These are phyloP conservation scores for Aurelia aurita complex sp. Pacific DNA, from an alignment of 30 jellyfish, hydroid and myxozoan genomes.

Conservation along the genomic window DNA sequence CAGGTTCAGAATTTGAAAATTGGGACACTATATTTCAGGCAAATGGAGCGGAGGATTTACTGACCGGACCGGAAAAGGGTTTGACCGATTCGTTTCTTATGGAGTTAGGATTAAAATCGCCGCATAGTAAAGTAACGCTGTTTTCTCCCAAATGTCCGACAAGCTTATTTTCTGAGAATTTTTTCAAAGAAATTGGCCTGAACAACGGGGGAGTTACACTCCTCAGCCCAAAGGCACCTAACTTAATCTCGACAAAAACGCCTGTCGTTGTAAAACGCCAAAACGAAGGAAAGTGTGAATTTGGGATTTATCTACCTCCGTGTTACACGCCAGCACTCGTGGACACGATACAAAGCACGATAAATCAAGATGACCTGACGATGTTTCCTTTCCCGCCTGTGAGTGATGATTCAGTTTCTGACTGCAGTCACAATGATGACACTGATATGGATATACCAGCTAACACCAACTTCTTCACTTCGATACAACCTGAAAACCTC, in stretches of 20 bases:
- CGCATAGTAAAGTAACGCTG: constrained; percentile 76
- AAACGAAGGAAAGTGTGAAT: constrained; percentile 67
- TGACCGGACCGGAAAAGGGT: constrained; percentile 65
- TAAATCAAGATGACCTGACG: constrained; percentile 64
- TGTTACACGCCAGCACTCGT: constrained; percentile 86
- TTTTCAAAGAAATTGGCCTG: constrained; percentile 67
- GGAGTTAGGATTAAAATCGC: constrained; percentile 76
- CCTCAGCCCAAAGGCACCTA: constrained; percentile 66
- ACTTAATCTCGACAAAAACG: constrained; percentile 64
- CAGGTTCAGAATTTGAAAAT: constrained; percentile 36
- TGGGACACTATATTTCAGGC: constrained; percentile 73
- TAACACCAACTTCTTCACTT: constrained; percentile 29
- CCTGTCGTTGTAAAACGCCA: constrained; percentile 78
- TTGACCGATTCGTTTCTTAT: constrained; percentile 63
- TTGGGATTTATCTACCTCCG: constrained; percentile 79
- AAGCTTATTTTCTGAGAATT: constrained; percentile 62
- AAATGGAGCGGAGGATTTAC: constrained; percentile 71
- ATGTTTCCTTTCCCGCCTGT: constrained; percentile 88
- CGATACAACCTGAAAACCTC: constrained; percentile 23
- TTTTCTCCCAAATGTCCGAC: constrained; percentile 79
- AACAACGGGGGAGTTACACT: constrained; percentile 63
- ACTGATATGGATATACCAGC: constrained; percentile 43
- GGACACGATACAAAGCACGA: constrained; percentile 65
- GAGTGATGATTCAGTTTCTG: constrained; percentile 70
- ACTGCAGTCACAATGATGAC: constrained; percentile 69